These are phyloP conservation scores for Ophiothrix spiculata DNA, from an alignment of 35 echinoderm and acorn worm species.

Conservation along the genomic window DNA sequence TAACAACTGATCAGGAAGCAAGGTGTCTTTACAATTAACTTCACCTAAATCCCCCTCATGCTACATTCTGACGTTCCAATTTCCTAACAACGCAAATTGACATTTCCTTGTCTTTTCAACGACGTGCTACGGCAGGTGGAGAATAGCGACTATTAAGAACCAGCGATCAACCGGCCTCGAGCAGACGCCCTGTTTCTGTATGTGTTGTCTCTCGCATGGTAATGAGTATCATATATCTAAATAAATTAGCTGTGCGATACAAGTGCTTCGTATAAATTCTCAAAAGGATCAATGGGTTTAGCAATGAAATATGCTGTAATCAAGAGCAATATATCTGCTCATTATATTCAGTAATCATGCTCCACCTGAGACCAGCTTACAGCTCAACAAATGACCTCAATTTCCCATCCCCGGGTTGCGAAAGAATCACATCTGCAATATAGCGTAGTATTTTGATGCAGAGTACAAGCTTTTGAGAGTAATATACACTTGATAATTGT, in stretches of 20 bases:
- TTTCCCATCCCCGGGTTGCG: too few relatives aligned
- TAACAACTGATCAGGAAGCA: background rate
- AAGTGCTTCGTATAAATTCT: too few relatives aligned
- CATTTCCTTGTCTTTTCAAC: background rate
- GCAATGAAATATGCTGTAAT: too few relatives aligned
- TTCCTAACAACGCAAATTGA: constrained; percentile 12
- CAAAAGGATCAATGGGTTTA: too few relatives aligned
- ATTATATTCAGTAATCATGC: too few relatives aligned
- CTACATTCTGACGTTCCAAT: background rate
- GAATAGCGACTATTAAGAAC: background rate
- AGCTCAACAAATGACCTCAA: too few relatives aligned
- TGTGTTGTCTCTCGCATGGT: background rate
- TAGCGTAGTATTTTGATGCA: too few relatives aligned
- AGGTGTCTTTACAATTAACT: background rate
- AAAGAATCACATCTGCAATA: too few relatives aligned
- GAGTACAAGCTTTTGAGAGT: too few relatives aligned
- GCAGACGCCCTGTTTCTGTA: background rate
- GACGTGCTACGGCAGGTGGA: background rate
- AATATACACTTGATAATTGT: too few relatives aligned
- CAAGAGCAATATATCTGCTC: too few relatives aligned
- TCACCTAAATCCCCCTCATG: background rate
- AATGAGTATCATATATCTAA: background rate
- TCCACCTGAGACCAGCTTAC: too few relatives aligned
- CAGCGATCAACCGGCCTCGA: background rate
- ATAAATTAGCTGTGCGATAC: background rate